These are phyloP conservation scores for Agrenia bidenticulata DNA, from an alignment of 2,888 invertebrate genomes.

Conservation along the genomic window DNA sequence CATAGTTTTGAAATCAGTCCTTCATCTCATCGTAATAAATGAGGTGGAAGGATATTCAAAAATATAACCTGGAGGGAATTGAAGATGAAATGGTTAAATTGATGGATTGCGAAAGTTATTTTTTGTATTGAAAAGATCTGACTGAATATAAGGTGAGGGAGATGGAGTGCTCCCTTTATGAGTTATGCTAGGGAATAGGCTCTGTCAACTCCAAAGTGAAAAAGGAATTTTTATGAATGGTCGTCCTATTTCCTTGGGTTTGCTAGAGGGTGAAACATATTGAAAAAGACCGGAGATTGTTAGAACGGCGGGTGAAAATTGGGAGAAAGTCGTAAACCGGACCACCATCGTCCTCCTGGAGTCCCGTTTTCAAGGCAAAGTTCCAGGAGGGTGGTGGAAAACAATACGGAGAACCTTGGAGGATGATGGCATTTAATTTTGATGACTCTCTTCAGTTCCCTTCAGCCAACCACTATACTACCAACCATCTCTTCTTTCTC, in stretches of 20 bases:
- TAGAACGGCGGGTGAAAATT: background rate
- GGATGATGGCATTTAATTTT: conserved; percentile 42
- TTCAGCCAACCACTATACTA: background rate
- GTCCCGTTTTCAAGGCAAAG: background rate
- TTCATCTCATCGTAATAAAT: background rate
- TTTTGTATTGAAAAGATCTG: background rate
- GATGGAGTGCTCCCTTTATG: too few relatives aligned
- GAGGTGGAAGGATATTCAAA: conserved; percentile 2
- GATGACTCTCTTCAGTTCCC: conserved; percentile 30
- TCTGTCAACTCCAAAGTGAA: too few relatives aligned
- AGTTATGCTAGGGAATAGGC: too few relatives aligned
- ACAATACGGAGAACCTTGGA: conserved; percentile 25
- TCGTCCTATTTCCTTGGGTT: too few relatives aligned
- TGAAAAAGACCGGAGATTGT: conserved; percentile 3
- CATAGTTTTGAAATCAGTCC: background rate
- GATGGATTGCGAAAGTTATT: conserved; percentile 9
- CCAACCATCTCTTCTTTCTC: background rate
- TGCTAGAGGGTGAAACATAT: conserved; percentile 8
- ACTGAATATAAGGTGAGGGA: background rate
- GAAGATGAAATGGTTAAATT: background rate
- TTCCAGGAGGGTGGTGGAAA: background rate
- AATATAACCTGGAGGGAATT: conserved; percentile 1
- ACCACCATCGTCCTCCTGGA: background rate
- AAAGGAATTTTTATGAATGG: too few relatives aligned
- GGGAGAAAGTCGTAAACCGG: background rate